Evolutionary conservation across 2,888 invertebrate genomes (phyloP).

Genomic region (Xestoiulus laeticollis): DNA sequence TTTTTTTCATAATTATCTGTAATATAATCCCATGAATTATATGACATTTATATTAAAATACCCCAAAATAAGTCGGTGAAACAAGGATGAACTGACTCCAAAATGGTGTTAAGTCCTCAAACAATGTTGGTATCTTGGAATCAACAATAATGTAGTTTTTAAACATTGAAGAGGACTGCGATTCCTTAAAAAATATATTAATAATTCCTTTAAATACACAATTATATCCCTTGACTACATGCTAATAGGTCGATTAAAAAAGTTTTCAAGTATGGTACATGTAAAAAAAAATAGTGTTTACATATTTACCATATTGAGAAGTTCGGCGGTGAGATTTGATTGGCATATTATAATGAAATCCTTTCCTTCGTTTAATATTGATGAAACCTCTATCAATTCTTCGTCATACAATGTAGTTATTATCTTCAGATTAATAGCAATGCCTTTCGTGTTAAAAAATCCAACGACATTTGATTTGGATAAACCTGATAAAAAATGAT

Average conservation of each 20-base stretch:
- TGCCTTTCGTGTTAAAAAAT: background rate
- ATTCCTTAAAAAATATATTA: background rate
- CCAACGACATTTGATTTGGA: background rate
- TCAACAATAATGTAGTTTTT: background rate
- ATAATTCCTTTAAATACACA: background rate
- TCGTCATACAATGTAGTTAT: background rate
- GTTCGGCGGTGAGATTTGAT: background rate
- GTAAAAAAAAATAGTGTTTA: background rate
- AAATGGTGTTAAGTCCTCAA: background rate
- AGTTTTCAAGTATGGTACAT: background rate
- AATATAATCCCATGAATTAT: too few relatives aligned
- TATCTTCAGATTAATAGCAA: background rate
- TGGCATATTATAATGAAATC: slow-evolving; percentile 3
- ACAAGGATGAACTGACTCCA: background rate
- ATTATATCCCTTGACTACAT: too few relatives aligned
- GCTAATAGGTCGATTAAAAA: too few relatives aligned
- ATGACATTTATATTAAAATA: too few relatives aligned
- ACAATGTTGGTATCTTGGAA: background rate
- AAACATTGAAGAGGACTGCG: background rate
- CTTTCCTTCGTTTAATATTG: background rate
- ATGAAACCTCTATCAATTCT: background rate
- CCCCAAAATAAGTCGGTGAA: background rate
- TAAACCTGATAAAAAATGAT: background rate
- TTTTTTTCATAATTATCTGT: too few relatives aligned
- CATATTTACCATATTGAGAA: background rate